Evolutionary conservation across 2,113 vertebrate species (phyloP).

Genomic region (Myocastor coypus): DNA sequence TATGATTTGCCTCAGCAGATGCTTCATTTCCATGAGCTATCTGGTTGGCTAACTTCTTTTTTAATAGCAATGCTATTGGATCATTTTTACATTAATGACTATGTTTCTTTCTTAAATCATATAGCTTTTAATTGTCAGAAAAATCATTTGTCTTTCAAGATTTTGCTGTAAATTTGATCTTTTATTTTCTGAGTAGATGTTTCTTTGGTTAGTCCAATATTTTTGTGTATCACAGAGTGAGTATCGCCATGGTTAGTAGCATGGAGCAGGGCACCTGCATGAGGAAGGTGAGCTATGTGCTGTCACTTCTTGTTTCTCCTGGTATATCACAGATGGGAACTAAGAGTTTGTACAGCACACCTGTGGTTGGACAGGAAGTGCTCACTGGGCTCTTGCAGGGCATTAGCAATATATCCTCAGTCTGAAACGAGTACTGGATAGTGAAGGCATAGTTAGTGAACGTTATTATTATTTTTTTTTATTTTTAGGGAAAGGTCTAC

Average conservation of each 20-base stretch:
- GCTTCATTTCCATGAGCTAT: too few relatives aligned
- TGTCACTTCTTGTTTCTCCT: background rate
- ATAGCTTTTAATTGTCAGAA: background rate
- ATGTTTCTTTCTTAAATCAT: conserved; percentile 9
- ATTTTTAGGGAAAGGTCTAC: too few relatives aligned
- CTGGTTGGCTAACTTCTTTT: background rate
- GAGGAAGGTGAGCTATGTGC: background rate
- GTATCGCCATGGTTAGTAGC: background rate
- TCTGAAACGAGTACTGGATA: background rate
- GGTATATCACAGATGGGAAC: background rate
- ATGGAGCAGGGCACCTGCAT: background rate
- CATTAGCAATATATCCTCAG: background rate
- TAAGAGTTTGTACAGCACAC: background rate
- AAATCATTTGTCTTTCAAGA: background rate
- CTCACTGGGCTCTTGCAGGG: background rate
- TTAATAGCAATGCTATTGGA: conserved; percentile 19
- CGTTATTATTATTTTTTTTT: background rate
- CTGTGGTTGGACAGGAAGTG: background rate
- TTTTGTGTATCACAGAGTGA: background rate
- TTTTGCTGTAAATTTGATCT: conserved; percentile 31
- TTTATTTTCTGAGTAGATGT: conserved; percentile 20
- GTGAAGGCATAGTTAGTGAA: background rate
- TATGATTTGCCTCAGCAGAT: too few relatives aligned
- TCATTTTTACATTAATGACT: background rate
- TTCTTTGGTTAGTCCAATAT: background rate